phyloP scores from a whole-genome alignment of 2,113 vertebrate genomes.

The Saccopteryx leptura region DNA sequence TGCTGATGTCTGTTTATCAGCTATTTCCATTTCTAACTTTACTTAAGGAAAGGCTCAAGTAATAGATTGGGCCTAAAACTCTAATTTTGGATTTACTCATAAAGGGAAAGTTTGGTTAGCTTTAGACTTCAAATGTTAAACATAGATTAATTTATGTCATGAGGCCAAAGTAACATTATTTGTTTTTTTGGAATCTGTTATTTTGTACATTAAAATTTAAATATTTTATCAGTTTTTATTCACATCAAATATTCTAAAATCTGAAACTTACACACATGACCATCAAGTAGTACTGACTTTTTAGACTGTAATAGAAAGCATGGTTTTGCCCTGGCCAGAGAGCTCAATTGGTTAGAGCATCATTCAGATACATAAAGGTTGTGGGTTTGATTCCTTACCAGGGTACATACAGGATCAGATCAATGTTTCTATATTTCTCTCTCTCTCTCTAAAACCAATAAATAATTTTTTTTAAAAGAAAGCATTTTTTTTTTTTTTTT shows the following conservation, averaged over 20 bases:
- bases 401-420: no score
- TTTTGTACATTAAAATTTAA: not conserved
- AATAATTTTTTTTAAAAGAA: not conserved
- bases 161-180: not conserved
- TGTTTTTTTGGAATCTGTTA: slow-evolving; percentile 27
- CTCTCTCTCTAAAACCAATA: no score
- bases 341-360: no score
- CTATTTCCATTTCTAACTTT: slow-evolving; percentile 13
- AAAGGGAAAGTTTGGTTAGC: not conserved
- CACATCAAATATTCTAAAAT: slow-evolving; percentile 2
- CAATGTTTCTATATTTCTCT: no score
- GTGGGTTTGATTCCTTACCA: no score
- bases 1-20: slow-evolving; percentile 12
- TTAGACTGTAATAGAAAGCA: not conserved
- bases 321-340: not conserved
- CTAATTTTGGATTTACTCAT: not conserved
- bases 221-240: not conserved
- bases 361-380: no score
- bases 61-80: not conserved
- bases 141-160: not conserved
- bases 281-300: not conserved
- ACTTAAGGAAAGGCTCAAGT: not conserved
- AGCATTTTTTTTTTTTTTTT: no score
- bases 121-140: not conserved
- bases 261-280: not conserved